These are phyloP conservation scores for Cosmia trapezina DNA, from an alignment of 2,888 invertebrate genomes.

Conservation along the genomic window DNA sequence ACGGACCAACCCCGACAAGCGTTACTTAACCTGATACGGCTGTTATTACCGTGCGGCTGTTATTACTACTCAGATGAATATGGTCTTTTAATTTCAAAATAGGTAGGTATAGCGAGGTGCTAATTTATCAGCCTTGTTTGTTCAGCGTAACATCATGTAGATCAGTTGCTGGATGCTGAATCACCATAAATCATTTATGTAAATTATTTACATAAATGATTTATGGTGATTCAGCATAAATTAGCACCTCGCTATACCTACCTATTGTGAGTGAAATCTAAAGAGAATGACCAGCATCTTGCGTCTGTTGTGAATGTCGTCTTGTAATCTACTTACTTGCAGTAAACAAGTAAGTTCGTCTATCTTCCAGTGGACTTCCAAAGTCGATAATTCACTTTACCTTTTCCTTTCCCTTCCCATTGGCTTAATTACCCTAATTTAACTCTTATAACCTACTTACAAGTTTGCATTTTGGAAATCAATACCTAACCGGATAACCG, in stretches of 20 bases:
- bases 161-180: background rate
- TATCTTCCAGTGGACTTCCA: constrained; percentile 14
- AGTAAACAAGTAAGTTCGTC: background rate
- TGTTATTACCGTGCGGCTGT: too few relatives aligned
- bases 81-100: background rate
- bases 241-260: too few relatives aligned
- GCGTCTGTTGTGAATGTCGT: background rate
- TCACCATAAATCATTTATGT: background rate
- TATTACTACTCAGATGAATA: too few relatives aligned
- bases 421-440: constrained; percentile 28
- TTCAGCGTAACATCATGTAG: background rate
- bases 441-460: constrained; percentile 34
- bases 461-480: constrained; percentile 39
- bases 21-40: too few relatives aligned
- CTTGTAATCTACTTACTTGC: constrained; percentile 6
- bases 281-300: background rate
- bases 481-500: constrained; percentile 16
- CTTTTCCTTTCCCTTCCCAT: constrained; percentile 27
- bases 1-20: too few relatives aligned
- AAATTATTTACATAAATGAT: background rate
- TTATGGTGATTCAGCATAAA: background rate
- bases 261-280: background rate
- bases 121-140: background rate
- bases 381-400: constrained; percentile 22
- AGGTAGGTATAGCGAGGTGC: background rate